A percentile compares a stretch with the other conserved stretches of the same genome.
Conservation (phyloP, 2,113 vertebrate genomes). For the Apteryx mantelli region DNA sequence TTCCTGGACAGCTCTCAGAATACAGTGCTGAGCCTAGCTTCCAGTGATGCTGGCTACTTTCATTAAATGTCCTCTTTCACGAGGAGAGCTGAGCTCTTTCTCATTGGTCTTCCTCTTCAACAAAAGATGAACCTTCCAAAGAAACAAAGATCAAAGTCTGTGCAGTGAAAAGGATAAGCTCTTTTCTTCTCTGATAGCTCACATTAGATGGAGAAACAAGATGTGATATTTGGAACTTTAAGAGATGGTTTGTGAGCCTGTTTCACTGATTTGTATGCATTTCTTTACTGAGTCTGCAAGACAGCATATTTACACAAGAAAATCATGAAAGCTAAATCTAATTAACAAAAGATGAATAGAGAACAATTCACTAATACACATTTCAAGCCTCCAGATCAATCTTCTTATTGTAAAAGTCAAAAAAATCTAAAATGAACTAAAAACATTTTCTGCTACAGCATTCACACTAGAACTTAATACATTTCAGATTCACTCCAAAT, state of each 20-base stretch:
- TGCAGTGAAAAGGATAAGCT: neutral
- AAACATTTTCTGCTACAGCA: no score
- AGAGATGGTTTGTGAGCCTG: neutral
- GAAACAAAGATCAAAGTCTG: neutral
- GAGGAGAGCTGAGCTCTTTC: neutral
- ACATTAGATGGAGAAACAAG: neutral
- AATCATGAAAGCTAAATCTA: neutral
- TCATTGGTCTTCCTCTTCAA: neutral
- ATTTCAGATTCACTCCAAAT: neutral
- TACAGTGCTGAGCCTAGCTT: neutral
- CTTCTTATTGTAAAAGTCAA: neutral
- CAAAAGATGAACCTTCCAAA: neutral
- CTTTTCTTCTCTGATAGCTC: no score
- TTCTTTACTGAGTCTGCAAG: neutral
- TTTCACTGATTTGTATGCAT: neutral
- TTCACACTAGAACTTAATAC: neutral
- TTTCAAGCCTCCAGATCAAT: neutral
- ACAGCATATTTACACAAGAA: neutral
- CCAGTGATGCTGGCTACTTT: neutral
- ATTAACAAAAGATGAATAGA: neutral
- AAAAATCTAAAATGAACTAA: neutral
- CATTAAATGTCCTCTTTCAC: neutral
- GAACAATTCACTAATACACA: neutral
- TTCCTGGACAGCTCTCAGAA: neutral
- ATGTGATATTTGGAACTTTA: neutral